A percentile compares a stretch with the other conserved stretches of the same genome.
Conservation (phyloP, 2,797 vertebrate species). For the Ataeniobius toweri region DNA sequence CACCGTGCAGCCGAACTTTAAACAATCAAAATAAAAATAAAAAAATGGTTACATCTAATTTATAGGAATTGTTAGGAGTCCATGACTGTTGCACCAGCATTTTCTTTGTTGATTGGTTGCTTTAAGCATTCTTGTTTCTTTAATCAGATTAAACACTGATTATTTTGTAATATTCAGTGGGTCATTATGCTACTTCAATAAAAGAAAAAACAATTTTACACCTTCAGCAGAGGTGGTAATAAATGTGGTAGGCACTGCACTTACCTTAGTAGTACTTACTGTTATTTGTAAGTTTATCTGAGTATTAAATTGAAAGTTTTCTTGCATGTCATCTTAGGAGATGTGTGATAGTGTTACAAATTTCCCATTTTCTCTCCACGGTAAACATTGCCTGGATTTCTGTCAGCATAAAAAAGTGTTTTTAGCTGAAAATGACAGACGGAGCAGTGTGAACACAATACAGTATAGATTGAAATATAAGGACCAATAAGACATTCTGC, state of each 20-base stretch:
- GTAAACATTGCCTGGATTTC: conserved; percentile 46
- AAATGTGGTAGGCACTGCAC: too few relatives aligned
- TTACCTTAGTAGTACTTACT: not conserved
- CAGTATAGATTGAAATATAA: conserved; percentile 23
- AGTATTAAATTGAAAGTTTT: not conserved
- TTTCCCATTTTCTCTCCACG: conserved; percentile 19
- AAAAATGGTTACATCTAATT: too few relatives aligned
- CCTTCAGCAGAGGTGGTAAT: too few relatives aligned
- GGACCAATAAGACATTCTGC: conserved; percentile 28
- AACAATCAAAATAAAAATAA: too few relatives aligned
- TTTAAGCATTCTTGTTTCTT: not conserved
- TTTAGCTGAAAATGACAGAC: conserved; percentile 26
- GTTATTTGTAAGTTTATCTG: not conserved
- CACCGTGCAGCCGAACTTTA: too few relatives aligned
- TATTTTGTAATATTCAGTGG: too few relatives aligned
- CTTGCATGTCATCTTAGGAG: not conserved
- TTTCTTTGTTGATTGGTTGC: not conserved
- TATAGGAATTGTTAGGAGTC: not conserved
- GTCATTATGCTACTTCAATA: too few relatives aligned
- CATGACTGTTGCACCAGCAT: not conserved
- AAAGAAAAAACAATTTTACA: too few relatives aligned
- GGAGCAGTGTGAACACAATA: conserved; percentile 26
- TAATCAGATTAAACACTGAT: too few relatives aligned
- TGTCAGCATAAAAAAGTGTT: conserved; percentile 29
- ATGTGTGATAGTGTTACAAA: conserved; percentile 10